Evolutionary conservation across 2,888 invertebrate genomes (phyloP).

Genomic region (Leptothorax acervorum): DNA sequence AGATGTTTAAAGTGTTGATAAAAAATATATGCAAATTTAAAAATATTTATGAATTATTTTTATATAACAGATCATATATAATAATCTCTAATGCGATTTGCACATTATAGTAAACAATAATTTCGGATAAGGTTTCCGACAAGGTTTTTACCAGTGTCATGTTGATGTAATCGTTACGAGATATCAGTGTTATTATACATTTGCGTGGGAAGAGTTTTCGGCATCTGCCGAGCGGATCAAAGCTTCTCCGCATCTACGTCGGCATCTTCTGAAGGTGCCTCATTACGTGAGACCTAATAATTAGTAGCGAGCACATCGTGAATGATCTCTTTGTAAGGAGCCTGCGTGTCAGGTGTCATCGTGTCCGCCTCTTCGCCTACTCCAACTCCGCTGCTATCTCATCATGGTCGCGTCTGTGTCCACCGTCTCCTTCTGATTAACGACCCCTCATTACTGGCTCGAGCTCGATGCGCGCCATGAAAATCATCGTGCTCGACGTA

Average conservation of each 20-base stretch:
- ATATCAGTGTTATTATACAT: background rate
- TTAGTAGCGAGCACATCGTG: slow-evolving; percentile 50
- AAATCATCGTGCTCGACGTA: slow-evolving; percentile 69
- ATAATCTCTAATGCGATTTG: background rate
- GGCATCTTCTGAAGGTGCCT: slow-evolving; percentile 39
- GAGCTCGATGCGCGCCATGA: slow-evolving; percentile 67
- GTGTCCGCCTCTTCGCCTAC: slow-evolving; percentile 47
- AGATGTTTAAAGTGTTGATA: background rate
- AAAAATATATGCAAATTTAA: slow-evolving; percentile 5
- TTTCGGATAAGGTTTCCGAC: background rate
- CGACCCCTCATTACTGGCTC: slow-evolving; percentile 73
- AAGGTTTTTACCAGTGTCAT: background rate
- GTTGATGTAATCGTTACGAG: slow-evolving; percentile 18
- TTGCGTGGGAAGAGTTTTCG: slow-evolving; percentile 30
- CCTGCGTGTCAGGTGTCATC: slow-evolving; percentile 64
- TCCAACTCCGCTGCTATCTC: slow-evolving; percentile 34
- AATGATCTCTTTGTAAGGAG: slow-evolving; percentile 55
- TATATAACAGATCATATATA: background rate
- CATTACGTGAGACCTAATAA: slow-evolving; percentile 47
- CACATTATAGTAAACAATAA: background rate
- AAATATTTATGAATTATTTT: slow-evolving; percentile 1
- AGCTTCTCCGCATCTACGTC: slow-evolving; percentile 33
- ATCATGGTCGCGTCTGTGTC: slow-evolving; percentile 40
- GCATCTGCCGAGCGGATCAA: background rate
- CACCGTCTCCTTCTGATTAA: slow-evolving; percentile 66